These are phyloP conservation scores for Cichladusa arquata DNA, from an alignment of 2,113 vertebrate genomes.

Conservation along the genomic window DNA sequence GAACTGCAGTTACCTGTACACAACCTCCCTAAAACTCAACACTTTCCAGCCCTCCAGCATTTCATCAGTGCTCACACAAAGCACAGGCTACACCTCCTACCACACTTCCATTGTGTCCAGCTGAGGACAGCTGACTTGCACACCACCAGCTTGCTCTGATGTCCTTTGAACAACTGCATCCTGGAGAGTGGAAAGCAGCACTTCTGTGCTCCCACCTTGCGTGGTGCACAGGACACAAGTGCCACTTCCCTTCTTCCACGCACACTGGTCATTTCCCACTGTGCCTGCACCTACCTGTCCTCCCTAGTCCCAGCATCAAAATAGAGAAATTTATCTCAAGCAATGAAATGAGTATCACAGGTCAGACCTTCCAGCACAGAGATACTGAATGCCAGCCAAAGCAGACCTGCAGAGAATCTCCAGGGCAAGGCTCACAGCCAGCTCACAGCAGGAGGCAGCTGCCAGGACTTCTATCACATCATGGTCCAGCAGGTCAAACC, in stretches of 20 bases:
- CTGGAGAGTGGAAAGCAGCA: background rate
- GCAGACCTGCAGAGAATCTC: background rate
- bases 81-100: background rate
- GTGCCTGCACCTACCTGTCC: background rate
- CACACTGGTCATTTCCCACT: background rate
- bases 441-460: background rate
- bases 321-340: background rate
- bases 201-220: background rate
- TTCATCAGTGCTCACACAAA: background rate
- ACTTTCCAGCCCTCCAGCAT: background rate
- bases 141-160: background rate
- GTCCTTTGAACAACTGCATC: background rate
- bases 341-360: accelerated
- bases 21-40: background rate
- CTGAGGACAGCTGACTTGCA: background rate
- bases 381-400: background rate
- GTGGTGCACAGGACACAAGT: background rate
- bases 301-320: background rate
- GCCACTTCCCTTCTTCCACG: background rate
- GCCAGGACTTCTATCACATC: background rate
- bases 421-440: background rate
- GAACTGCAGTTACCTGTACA: background rate
- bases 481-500: background rate
- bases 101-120: background rate
- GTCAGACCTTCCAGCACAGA: background rate